Percentiles rank a stretch among this genome's conserved stretches.
Evolutionary conservation across 2,797 vertebrate species (phyloP).

Genomic region (Gephyroberyx darwinii): DNA sequence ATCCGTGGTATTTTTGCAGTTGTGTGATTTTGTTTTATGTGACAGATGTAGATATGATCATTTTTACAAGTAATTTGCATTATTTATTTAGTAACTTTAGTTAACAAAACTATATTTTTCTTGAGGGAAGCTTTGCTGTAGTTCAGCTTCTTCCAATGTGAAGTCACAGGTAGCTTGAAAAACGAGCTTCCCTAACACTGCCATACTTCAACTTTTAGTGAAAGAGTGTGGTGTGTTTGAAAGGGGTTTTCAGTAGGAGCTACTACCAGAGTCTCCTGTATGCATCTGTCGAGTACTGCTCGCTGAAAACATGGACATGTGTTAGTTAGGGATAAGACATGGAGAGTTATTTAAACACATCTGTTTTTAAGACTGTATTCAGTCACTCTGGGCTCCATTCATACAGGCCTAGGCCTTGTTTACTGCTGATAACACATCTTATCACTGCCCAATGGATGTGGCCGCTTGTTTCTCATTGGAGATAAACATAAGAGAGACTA

Average conservation of each 20-base stretch:
- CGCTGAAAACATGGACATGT: slow-evolving; percentile 41
- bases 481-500: slow-evolving; percentile 76
- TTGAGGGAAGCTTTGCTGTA: neutral
- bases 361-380: slow-evolving; percentile 76
- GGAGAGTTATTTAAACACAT: slow-evolving; percentile 73
- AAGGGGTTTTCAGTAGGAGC: slow-evolving; percentile 15
- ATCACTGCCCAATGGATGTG: slow-evolving; percentile 82
- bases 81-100: too few species aligned
- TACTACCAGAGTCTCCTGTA: slow-evolving; percentile 5
- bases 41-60: too few species aligned
- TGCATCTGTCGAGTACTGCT: slow-evolving; percentile 27
- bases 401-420: slow-evolving; percentile 78
- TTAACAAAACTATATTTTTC: too few species aligned
- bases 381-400: slow-evolving; percentile 71
- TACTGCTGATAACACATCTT: slow-evolving; percentile 84
- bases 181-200: neutral
- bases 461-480: slow-evolving; percentile 67
- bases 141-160: neutral
- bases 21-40: too few species aligned
- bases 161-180: neutral
- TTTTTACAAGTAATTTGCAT: too few species aligned
- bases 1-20: too few species aligned
- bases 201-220: neutral
- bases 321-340: slow-evolving; percentile 56
- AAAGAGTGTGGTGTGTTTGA: too few species aligned